Conservation (phyloP, 2,888 invertebrate species). For the Lampropteryx suffumata region DNA sequence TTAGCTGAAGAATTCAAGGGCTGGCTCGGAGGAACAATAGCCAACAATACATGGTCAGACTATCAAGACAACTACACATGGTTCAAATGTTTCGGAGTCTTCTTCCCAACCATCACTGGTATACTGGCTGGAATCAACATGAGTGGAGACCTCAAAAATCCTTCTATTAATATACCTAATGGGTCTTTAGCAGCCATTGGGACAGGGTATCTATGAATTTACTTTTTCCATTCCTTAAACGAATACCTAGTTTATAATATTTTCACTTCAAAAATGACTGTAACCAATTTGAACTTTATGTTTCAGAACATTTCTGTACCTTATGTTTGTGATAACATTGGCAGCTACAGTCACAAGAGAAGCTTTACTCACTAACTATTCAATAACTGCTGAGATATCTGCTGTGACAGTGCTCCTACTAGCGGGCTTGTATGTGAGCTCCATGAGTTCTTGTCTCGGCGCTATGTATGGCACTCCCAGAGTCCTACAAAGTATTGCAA, state of each 20-base stretch:
- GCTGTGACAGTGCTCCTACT: slow-evolving; percentile 91
- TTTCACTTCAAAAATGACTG: background rate
- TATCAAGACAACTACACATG: slow-evolving; percentile 93
- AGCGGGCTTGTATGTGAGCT: slow-evolving; percentile 97
- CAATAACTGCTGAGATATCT: slow-evolving; percentile 96
- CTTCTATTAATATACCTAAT: slow-evolving; percentile 95
- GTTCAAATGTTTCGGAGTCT: slow-evolving; percentile 98
- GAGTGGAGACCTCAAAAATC: slow-evolving; percentile 97
- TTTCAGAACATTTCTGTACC: slow-evolving; percentile 91
- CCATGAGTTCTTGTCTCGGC: slow-evolving; percentile 97
- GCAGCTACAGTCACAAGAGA: slow-evolving; percentile 92
- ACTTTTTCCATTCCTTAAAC: no score
- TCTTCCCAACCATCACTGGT: slow-evolving; percentile 98
- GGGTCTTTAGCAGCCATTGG: slow-evolving; percentile 96
- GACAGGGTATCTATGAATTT: slow-evolving; percentile 85
- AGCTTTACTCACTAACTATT: slow-evolving; percentile 89
- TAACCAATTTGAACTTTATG: background rate
- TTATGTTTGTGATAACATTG: slow-evolving; percentile 94
- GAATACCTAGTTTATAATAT: no score
- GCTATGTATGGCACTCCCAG: slow-evolving; percentile 98
- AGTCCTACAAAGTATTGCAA: slow-evolving; percentile 96
- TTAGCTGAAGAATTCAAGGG: slow-evolving; percentile 88
- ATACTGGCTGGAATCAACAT: slow-evolving; percentile 98
- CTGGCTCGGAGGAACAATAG: slow-evolving; percentile 91
- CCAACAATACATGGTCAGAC: slow-evolving; percentile 90